phyloP scores from a whole-genome alignment of 1,140 invertebrate species.

The Ips nitidus region DNA sequence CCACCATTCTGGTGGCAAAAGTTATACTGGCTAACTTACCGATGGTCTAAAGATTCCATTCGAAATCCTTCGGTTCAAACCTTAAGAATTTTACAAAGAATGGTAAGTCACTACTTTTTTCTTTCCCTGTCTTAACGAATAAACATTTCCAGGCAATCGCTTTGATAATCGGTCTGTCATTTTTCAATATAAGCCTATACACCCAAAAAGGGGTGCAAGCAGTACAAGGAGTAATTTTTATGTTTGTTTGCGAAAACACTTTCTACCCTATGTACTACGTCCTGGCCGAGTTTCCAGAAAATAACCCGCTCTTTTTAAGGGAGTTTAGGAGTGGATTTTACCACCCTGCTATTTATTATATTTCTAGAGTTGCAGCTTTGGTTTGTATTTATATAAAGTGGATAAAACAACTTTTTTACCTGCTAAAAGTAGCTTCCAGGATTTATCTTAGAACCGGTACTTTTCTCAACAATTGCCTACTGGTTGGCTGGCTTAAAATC shows the following conservation, averaged over 20 bases:
- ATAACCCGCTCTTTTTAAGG: conserved; percentile 74
- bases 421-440: conserved; percentile 67
- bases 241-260: conserved; percentile 83
- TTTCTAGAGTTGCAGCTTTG: conserved; percentile 73
- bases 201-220: conserved; percentile 80
- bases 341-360: conserved; percentile 70
- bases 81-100: conserved; percentile 72
- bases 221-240: conserved; percentile 79
- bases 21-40: conserved; percentile 68
- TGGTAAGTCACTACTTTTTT: conserved; percentile 58
- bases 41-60: conserved; percentile 67
- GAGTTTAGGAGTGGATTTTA: conserved; percentile 80
- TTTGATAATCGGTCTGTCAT: conserved; percentile 76
- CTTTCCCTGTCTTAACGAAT: not conserved
- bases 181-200: conserved; percentile 65
- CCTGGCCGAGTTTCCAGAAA: conserved; percentile 74
- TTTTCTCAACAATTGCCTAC: conserved; percentile 77
- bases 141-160: conserved; percentile 63
- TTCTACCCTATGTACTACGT: conserved; percentile 86
- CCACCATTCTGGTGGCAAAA: conserved; percentile 64
- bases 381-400: conserved; percentile 52
- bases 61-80: conserved; percentile 73
- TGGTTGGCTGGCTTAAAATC: conserved; percentile 72
- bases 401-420: not conserved
- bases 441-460: conserved; percentile 71